phyloP scores from a whole-genome alignment of 1,140 invertebrate species.

The Tenebrio molitor region DNA sequence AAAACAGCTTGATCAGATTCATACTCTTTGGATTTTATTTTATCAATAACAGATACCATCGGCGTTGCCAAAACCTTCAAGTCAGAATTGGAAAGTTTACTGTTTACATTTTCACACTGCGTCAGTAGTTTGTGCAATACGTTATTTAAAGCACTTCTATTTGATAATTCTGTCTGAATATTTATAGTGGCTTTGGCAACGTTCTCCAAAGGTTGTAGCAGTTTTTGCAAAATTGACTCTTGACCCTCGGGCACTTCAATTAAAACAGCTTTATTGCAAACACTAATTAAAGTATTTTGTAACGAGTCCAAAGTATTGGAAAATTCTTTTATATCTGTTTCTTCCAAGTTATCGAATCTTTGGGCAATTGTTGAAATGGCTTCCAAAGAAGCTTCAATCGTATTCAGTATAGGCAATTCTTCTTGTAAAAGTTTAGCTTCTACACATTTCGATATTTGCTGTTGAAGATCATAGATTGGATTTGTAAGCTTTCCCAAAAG shows the following conservation, averaged over 20 bases:
- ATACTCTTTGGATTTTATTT: not conserved
- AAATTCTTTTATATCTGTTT: constrained; percentile 55
- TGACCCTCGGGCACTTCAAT: constrained; percentile 45
- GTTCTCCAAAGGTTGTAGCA: constrained; percentile 59
- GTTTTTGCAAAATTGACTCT: constrained; percentile 59
- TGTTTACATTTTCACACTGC: not conserved
- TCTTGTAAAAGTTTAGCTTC: constrained; percentile 55
- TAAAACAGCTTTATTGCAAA: constrained; percentile 60
- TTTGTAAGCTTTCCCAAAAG: constrained; percentile 54
- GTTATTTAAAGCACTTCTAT: constrained; percentile 45
- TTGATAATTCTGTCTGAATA: constrained; percentile 51
- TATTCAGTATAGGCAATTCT: constrained; percentile 57
- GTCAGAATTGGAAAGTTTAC: not conserved
- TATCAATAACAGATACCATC: not conserved
- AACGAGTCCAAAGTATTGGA: constrained; percentile 55
- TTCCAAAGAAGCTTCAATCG: constrained; percentile 54
- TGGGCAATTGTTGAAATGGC: constrained; percentile 42
- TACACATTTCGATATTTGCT: constrained; percentile 51
- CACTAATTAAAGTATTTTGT: constrained; percentile 61
- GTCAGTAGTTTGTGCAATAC: constrained; percentile 34
- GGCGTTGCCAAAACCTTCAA: not conserved
- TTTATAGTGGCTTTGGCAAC: constrained; percentile 54
- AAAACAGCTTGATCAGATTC: not conserved
- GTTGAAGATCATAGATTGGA: constrained; percentile 57
- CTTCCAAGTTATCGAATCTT: constrained; percentile 24